phyloP scores from a whole-genome alignment of 2,888 invertebrate genomes.

The Tetrapedia diversipes region DNA sequence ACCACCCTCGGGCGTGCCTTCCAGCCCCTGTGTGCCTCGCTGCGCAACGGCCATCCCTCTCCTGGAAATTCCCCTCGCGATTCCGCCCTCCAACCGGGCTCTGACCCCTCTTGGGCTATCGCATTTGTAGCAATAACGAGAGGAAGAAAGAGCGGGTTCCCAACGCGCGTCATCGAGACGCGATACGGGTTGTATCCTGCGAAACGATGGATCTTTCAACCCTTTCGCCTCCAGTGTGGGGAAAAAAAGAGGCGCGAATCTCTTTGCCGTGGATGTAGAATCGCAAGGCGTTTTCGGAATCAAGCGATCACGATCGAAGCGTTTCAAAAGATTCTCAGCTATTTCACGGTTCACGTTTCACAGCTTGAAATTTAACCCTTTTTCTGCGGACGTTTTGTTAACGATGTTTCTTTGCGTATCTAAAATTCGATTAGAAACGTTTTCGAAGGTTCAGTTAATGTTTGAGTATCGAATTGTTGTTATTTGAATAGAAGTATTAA shows the following conservation, averaged over 20 bases:
- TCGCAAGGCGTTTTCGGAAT: neutral
- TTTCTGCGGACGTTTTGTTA: no score
- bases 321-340: neutral
- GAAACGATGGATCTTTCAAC: constrained; percentile 40
- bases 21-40: constrained; percentile 43
- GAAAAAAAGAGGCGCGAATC: constrained; percentile 4
- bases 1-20: constrained; percentile 62
- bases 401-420: no score
- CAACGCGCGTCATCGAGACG: constrained; percentile 30
- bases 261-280: neutral
- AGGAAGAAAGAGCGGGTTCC: constrained; percentile 61
- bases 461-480: no score
- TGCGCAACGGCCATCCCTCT: constrained; percentile 58
- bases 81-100: constrained; percentile 72
- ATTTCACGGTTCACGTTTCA: no score
- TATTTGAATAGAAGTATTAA: no score
- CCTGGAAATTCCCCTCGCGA: constrained; percentile 70
- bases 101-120: constrained; percentile 71
- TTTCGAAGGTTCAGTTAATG: no score
- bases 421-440: no score
- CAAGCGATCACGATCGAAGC: neutral
- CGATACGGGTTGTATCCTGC: constrained; percentile 35
- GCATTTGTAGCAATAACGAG: constrained; percentile 66
- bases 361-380: no score
- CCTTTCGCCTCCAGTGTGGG: constrained; percentile 16